phyloP scores from a whole-genome alignment of 2,113 vertebrate genomes.

The Ceratotherium simum region DNA sequence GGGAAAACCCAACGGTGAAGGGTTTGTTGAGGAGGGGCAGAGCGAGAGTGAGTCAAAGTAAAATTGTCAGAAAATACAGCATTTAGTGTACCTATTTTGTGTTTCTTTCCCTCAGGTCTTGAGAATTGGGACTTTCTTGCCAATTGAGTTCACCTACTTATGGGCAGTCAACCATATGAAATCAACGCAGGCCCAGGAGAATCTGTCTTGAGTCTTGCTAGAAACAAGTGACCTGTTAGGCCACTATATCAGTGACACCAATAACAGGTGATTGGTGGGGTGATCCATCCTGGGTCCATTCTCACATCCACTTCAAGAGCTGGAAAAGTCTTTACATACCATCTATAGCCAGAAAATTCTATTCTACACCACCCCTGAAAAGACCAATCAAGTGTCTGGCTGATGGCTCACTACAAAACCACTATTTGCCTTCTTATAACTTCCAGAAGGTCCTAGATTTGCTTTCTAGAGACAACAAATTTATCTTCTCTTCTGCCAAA shows the following conservation, averaged over 20 bases:
- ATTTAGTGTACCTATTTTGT: neutral
- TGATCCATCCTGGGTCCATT: neutral
- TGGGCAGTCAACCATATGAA: neutral
- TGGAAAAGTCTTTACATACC: neutral
- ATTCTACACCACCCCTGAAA: neutral
- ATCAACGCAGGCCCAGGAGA: neutral
- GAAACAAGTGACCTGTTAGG: neutral
- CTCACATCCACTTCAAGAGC: neutral
- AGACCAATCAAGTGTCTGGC: neutral
- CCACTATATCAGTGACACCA: neutral
- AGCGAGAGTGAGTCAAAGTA: neutral
- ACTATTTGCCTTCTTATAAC: neutral
- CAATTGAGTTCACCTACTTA: neutral
- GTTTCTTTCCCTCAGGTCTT: neutral
- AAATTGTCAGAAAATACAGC: neutral
- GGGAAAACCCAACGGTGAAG: neutral
- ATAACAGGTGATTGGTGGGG: no score
- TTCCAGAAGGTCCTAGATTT: neutral
- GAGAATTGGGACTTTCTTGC: neutral
- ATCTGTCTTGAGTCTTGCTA: neutral
- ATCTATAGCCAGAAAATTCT: neutral
- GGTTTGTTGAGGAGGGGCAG: neutral
- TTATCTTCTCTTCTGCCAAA: neutral
- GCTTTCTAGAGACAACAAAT: neutral
- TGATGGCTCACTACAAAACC: neutral